Evolutionary conservation across 2,797 vertebrate genomes (phyloP), one percentile per base, ranked within the genome.

Genomic region (Leuciscus waleckii): DNA sequence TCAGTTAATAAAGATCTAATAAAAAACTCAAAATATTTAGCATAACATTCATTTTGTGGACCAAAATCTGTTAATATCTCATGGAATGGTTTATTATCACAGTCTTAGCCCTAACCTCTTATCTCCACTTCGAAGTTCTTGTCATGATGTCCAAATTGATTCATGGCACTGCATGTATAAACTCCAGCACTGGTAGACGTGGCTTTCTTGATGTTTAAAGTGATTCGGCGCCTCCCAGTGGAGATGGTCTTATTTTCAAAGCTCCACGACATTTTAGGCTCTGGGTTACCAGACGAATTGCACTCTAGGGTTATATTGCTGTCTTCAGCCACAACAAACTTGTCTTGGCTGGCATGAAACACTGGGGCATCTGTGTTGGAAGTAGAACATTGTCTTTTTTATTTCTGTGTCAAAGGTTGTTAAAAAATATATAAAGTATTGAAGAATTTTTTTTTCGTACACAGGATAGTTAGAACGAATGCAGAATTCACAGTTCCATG

Each of bases 131-230:
- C 86, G 78, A 92, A 79, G 13, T 1, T 81, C 85, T 41, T 93
- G 54, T 75, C 87, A n/a, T 32, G 73, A 0, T 0, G 87, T 78
- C 92, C 92, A 90, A 91, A 2, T 84, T 76, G 1, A 90, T 94
- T 96, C 43, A 4, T 92, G 90, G 93, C 95, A 90, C 6, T 69
- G 82, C 94, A 95, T 26, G 0, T 56, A 88, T 94, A 94, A 86
- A 54, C 26, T 43, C 92, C 93, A 67, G 73, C 82, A 26, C 91
- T 86, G 89, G 89, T 84, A 87, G 88, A 92, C 88, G 89, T 93
- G 93, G 92, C 93, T 90, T 39, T 23, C 65, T 11, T 86, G 84
- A 95, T 32, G 0, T 0, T 85, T 13, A 93, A 32, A 6, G 3
- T 83, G 2, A 0, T 54, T 6, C 89, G 78, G 88, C 84, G 49